Base-by-base conservation (phyloP, 1,140 invertebrate genomes). In the Sitophilus oryzae region DNA sequence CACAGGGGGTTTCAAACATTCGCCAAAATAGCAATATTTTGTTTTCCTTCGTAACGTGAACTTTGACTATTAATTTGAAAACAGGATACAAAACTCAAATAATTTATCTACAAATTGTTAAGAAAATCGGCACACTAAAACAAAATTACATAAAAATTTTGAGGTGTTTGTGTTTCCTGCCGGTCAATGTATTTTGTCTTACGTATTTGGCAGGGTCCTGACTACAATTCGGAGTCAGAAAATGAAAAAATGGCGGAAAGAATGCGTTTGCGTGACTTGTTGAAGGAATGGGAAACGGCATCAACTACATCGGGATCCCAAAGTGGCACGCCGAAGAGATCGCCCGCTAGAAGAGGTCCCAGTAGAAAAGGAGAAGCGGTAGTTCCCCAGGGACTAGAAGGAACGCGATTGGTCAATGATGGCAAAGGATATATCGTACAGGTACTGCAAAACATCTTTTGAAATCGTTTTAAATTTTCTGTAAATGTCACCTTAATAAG, bases 161-260 rank as follows among this genome's bases (percentile, higher is more conserved):
- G n/a, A n/a, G n/a, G n/a, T n/a, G n/a, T n/a, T n/a, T n/a, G n/a
- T n/a, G n/a, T n/a, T n/a, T n/a, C n/a, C n/a, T n/a, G n/a, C n/a
- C n/a, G n/a, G n/a, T n/a, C n/a, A 42, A 6, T 14, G 44, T 15
- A 49, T 20, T 6, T 11, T 40, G 37, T 40, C 5, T 15, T 5
- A 30, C 5, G 11, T 42, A n/a, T 34, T 22, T 14, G 70, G 2
- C 71, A 87, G 83, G 85, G 85, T 52, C 82, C 81, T 45, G 85
- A 87, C 61, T 87, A 86, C 63, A 83, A 86, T 65, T 82, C 81
- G 16, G 76, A 76, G 35, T 82, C 79, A 65, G 81, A 82, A 65
- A 77, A 77, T 42, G 81, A 83, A 73, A 75, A 80, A 47, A 74
- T 74, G 37, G 60, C 80, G 57, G 81, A 83, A 66, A 73, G 75